Base-by-base conservation (phyloP, 2,888 invertebrate species). In the Dorcus hopei region DNA sequence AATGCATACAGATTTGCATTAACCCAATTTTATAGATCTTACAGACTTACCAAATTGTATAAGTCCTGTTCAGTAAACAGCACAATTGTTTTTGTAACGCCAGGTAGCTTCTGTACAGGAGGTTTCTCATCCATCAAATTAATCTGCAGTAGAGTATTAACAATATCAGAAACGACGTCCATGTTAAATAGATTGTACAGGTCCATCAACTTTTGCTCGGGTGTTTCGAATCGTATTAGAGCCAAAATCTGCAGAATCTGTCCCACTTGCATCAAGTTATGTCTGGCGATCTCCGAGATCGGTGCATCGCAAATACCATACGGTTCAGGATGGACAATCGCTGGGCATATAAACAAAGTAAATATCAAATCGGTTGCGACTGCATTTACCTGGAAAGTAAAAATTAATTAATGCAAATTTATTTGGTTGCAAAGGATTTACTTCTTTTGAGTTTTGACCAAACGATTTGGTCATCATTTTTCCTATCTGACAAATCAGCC, bases 321-420 rank as follows among this genome's bases (percentile, higher is more conserved):
- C 1, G 94, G 90, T 76, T 97, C 97, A 0, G 98, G 98, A 80
- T 95, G 95, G 50, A 96, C 91, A 54, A 99, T 93, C 0, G 97
- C 97, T 2, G 97, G 97, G 72, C 97, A 98, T 59, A 99, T 90
- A 75, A 97, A 95, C 74, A 92, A 87, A 8, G 93, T 93, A 74
- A 98, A 90, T 26, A 98, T 90, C 58, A 99, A 82, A 74, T 99
- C 97, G 0, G 93, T 93, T 74, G 95, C 93, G 68, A 97, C 89
- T 56, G 82, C 82, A 42, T 82, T 81, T 49, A 82, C 80, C 75
- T 76, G 57, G 38, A 70, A 71, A 63, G 53, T 58, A 61, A 43
- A 49, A 43, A 43, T 40, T 7, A 45, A 40, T 33, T 5, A 5
- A 33, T n/a, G 41, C 39, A 19, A 50, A 14, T 47, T 49, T 49